These are phyloP conservation scores for Catharus fuscescens DNA, from an alignment of 2,113 vertebrate species.

Conservation along the genomic window DNA sequence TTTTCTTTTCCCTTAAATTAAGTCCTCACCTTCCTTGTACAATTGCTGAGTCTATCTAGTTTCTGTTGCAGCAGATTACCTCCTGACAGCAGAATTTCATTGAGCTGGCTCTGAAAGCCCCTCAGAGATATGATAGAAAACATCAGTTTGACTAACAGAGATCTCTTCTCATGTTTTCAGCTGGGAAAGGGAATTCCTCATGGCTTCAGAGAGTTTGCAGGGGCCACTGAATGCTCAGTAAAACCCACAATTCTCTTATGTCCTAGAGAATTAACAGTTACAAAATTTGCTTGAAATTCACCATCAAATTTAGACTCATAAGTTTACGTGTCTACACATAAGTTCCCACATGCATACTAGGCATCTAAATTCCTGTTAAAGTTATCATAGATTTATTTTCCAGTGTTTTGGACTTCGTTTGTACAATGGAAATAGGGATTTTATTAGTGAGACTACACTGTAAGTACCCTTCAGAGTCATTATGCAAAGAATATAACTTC, in stretches of 20 bases:
- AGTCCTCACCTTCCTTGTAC: background rate
- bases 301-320: background rate
- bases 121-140: background rate
- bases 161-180: background rate
- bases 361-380: background rate
- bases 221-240: background rate
- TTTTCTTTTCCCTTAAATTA: background rate
- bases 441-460: background rate
- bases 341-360: background rate
- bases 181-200: background rate
- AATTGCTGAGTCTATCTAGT: background rate
- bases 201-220: background rate
- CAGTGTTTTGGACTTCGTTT: background rate
- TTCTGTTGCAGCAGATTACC: background rate
- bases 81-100: slow-evolving; percentile 4
- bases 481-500: background rate
- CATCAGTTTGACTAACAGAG: background rate
- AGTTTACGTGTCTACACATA: accelerated
- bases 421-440: background rate
- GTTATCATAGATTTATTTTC: background rate
- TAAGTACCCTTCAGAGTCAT: background rate
- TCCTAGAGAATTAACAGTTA: background rate
- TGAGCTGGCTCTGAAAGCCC: background rate
- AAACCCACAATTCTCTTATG: background rate
- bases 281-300: background rate